Base-by-base conservation (phyloP, 2,888 invertebrate species). In the Leucozona laternaria region DNA sequence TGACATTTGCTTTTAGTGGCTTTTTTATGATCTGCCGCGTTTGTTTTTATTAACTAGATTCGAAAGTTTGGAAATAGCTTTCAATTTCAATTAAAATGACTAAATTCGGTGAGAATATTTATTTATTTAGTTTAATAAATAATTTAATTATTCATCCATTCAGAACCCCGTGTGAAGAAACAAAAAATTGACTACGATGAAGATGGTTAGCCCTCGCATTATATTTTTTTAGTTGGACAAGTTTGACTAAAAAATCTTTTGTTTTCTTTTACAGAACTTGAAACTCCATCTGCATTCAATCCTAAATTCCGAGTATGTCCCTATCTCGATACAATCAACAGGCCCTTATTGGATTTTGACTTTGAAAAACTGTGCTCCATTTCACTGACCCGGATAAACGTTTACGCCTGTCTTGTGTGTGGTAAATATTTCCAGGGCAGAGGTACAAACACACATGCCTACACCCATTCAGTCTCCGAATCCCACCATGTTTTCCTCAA, bases 291-390 rank as follows among this genome's bases (percentile, higher is more conserved):
- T 0, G 92, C 91, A n/a, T 93, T 93, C 70, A 93, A 93, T 89
- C 92, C 92, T 0, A 93, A 92, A 80, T 92, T 91, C 88, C 94
- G 96, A 75, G 94, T 97, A 57, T 99, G 99, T 90, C 99, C 99
- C 0, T 99, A 99, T 91, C 93, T 99, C 90, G 99, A 99, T 91
- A 99, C 99, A 0, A 99, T 99, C 84, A 99, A 99, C 92, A 94
- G 99, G 71, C 97, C 98, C 90, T 95, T 98, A 84, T 93, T 99
- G 84, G 99, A 99, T 93, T 99, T 99, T 93, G 99, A 99, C 93
- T 99, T 99, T 93, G 99, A 99, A 93, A 99, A 99, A 92, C 93
- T 99, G 28, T 99, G 99, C 92, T 99, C 99, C 0, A 97, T 99
- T 45, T 99, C 99, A 0, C 92, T 99, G 86, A 99, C 99, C 0